These are phyloP conservation scores for Prunella himalayana DNA, from an alignment of 2,113 vertebrate species.

Conservation along the genomic window DNA sequence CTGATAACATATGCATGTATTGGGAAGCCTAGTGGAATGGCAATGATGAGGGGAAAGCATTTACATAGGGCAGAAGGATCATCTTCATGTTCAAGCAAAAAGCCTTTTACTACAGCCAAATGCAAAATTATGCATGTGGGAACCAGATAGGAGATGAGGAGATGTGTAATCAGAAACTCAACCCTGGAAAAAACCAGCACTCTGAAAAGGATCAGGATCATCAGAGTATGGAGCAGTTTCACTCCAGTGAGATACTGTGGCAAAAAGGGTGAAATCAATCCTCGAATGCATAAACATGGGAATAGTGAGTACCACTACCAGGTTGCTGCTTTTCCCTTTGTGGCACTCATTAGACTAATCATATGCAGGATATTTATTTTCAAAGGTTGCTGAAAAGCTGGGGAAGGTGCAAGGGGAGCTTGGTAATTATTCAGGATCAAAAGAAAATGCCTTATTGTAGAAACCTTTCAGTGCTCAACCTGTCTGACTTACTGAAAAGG, in stretches of 20 bases:
- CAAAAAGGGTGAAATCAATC: slow-evolving; percentile 30
- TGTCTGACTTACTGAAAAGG: background rate
- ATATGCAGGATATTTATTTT: slow-evolving; percentile 15
- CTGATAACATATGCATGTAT: background rate
- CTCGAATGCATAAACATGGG: background rate
- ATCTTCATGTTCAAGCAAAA: background rate
- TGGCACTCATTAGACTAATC: background rate
- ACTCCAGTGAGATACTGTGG: background rate
- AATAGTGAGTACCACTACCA: background rate
- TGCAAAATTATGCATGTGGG: slow-evolving; percentile 39
- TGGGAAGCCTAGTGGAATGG: background rate
- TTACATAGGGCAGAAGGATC: background rate
- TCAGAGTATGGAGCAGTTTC: background rate
- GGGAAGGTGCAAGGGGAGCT: background rate
- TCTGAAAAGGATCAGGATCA: background rate
- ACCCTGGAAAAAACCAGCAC: background rate
- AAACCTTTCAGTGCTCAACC: background rate
- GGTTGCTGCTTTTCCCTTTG: background rate
- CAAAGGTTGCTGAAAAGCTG: slow-evolving; percentile 3
- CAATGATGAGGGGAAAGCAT: background rate
- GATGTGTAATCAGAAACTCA: slow-evolving; percentile 13
- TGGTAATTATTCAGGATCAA: background rate
- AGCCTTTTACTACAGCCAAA: background rate
- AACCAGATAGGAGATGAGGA: slow-evolving; percentile 23
- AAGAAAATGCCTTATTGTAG: background rate